A percentile compares a stretch with the other conserved stretches of the same genome.
Evolutionary conservation across 2,113 vertebrate genomes (phyloP).

Genomic region (Odobenus rosmarus): DNA sequence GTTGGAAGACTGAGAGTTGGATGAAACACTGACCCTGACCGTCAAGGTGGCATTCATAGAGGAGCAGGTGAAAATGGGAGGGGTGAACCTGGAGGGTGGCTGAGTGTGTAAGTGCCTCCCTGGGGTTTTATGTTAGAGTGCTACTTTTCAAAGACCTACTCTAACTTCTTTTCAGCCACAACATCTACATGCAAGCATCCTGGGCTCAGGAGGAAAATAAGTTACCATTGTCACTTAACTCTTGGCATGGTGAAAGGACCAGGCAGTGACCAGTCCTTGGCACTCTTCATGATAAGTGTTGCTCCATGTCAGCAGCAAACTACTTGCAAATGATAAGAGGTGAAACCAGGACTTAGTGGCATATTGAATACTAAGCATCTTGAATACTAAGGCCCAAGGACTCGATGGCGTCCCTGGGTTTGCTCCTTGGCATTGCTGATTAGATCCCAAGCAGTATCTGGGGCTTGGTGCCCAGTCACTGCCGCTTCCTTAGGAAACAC

Average conservation of each 20-base stretch:
- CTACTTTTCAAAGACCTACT: neutral
- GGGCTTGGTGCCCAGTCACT: neutral
- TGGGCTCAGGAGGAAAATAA: neutral
- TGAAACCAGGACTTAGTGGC: neutral
- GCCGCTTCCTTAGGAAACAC: neutral
- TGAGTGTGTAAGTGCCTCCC: neutral
- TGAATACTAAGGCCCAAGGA: neutral
- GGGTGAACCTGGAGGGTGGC: neutral
- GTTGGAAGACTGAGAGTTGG: neutral
- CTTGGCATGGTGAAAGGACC: neutral
- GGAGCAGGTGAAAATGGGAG: neutral
- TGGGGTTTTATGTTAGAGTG: neutral
- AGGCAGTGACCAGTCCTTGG: neutral
- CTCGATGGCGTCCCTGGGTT: too few species aligned
- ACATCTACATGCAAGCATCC: neutral
- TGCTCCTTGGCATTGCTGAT: neutral
- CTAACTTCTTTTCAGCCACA: neutral
- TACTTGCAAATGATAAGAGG: neutral
- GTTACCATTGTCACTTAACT: too few species aligned
- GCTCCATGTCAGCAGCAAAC: neutral
- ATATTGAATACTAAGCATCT: neutral
- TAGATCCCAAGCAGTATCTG: too few species aligned
- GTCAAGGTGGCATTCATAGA: neutral
- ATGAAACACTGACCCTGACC: neutral
- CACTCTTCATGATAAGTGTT: neutral